A percentile compares a stretch with the other conserved stretches of the same genome.
phyloP scores from a whole-genome alignment of 2,797 vertebrate genomes.

The Buphagus erythrorhynchus region DNA sequence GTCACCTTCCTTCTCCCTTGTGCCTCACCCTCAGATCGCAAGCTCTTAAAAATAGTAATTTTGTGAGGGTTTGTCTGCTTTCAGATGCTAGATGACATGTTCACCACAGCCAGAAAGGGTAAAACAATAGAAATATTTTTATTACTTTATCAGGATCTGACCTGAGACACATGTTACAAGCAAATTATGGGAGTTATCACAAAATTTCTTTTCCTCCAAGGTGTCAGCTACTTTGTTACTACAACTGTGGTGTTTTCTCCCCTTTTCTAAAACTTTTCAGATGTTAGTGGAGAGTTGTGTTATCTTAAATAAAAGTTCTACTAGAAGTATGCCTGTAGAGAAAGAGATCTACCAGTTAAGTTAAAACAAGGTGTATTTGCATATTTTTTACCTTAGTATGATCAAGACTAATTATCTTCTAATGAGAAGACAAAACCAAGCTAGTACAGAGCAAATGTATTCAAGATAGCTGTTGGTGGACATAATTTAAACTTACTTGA shows the following conservation, averaged over 20 bases:
- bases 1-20: fast-evolving
- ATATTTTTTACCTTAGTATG: neutral
- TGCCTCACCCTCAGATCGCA: neutral
- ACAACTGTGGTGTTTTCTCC: neutral
- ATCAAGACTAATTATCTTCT: neutral
- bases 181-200: neutral
- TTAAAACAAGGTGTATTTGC: neutral
- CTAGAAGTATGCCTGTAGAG: neutral
- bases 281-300: neutral
- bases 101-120: neutral
- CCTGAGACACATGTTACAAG: neutral
- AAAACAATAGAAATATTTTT: neutral
- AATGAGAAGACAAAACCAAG: neutral
- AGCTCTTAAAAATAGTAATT: neutral
- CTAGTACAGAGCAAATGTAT: neutral
- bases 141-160: neutral
- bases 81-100: neutral
- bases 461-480: neutral
- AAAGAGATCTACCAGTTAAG: neutral
- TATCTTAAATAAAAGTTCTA: neutral
- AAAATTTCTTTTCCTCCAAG: neutral
- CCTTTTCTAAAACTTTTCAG: neutral
- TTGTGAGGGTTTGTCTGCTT: neutral
- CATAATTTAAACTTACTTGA: neutral
- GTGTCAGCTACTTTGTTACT: neutral